Evolutionary conservation across 2,888 invertebrate species (phyloP).

Genomic region (Diaphora mendica): DNA sequence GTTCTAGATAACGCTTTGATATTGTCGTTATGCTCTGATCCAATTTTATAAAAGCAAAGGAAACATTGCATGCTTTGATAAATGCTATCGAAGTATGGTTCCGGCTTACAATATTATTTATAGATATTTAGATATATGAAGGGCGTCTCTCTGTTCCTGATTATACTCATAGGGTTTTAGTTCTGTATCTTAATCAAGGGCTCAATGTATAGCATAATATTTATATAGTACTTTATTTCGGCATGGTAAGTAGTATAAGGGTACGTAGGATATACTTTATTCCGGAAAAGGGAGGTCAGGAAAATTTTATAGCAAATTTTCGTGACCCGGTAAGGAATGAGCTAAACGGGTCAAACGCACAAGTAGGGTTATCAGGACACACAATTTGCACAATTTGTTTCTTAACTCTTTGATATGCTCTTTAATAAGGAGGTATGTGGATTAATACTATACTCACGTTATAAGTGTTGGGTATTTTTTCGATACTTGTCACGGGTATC

Average conservation of each 20-base stretch:
- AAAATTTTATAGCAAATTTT: background rate
- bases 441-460: background rate
- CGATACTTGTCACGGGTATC: too few species aligned
- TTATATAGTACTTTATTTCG: too few species aligned
- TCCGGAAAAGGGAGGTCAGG: too few species aligned
- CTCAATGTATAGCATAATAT: too few species aligned
- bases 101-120: slow-evolving; percentile 1
- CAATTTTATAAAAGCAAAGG: background rate
- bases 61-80: slow-evolving; percentile 5
- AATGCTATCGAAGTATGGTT: slow-evolving; percentile 4
- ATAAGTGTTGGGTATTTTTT: too few species aligned
- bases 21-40: background rate
- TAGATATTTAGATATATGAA: background rate
- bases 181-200: background rate
- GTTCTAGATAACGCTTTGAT: background rate
- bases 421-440: background rate
- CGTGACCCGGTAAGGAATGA: too few species aligned
- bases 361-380: background rate
- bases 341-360: background rate
- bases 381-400: background rate
- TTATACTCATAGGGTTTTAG: background rate
- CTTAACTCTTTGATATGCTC: too few species aligned
- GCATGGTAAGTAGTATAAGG: too few species aligned
- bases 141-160: background rate
- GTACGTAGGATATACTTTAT: too few species aligned